Conservation (phyloP, 2,113 vertebrate species). For the Rhea americana region DNA sequence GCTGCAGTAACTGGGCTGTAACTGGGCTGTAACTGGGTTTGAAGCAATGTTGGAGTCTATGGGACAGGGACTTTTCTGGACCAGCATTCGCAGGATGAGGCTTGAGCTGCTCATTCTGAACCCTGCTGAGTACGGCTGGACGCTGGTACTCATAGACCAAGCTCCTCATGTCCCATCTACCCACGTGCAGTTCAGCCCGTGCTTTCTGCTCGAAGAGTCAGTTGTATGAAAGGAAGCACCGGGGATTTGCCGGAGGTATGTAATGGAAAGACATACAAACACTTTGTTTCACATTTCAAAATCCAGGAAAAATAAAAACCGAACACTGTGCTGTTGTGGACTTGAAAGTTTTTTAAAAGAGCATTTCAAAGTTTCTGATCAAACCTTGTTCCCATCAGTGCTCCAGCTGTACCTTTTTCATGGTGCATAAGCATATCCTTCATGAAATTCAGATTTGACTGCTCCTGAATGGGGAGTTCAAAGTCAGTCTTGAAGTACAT, state of each 20-base stretch:
- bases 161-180: neutral
- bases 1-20: neutral
- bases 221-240: neutral
- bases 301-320: neutral
- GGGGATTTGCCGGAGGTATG: neutral
- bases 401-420: neutral
- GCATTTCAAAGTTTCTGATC: neutral
- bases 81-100: accelerated
- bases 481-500: neutral
- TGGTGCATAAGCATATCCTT: neutral
- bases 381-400: neutral
- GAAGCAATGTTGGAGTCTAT: accelerated
- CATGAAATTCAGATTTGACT: neutral
- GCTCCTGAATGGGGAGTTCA: neutral
- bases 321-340: neutral
- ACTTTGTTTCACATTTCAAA: neutral
- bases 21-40: neutral
- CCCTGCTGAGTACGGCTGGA: neutral
- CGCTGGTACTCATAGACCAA: accelerated
- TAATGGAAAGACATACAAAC: accelerated
- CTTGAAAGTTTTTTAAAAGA: neutral
- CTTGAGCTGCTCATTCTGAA: accelerated
- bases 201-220: neutral
- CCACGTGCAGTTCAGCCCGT: neutral
- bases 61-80: neutral